Evolutionary conservation across 2,888 invertebrate genomes (phyloP).

Genomic region (Alviniconcha strummeri): DNA sequence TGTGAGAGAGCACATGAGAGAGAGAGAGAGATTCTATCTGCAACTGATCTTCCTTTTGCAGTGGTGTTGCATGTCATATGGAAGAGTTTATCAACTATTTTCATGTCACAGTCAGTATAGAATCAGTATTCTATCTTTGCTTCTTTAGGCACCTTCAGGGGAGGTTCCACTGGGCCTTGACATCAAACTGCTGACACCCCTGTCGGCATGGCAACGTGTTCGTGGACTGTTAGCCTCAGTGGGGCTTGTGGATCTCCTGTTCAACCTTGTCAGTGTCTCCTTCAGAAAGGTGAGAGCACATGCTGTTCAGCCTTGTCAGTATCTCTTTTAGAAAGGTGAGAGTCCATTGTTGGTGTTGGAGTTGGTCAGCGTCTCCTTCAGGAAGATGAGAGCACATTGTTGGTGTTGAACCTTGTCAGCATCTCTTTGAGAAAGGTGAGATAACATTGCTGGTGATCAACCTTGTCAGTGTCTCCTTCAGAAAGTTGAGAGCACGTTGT

Average conservation of each 20-base stretch:
- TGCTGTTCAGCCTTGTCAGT: conserved; percentile 87
- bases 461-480: conserved; percentile 90
- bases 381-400: conserved; percentile 78
- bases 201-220: conserved; percentile 77
- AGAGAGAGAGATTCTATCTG: no score
- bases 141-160: conserved; percentile 8
- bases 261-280: conserved; percentile 90
- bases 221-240: conserved; percentile 83
- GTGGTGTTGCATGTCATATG: no score
- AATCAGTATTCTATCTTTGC: no score
- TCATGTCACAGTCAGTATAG: no score
- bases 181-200: conserved; percentile 53
- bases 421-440: conserved; percentile 86
- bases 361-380: conserved; percentile 88
- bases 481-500: conserved; percentile 82
- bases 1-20: no score
- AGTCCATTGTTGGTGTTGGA: background rate
- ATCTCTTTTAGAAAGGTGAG: conserved; percentile 89
- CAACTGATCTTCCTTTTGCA: no score
- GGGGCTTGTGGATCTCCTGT: conserved; percentile 87
- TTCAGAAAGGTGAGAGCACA: conserved; percentile 83
- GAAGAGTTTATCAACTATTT: no score
- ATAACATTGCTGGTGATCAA: conserved; percentile 83
- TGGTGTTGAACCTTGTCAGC: conserved; percentile 80
- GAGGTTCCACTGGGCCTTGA: conserved; percentile 47